These are phyloP conservation scores for Heliconius erato DNA, from an alignment of 2,888 invertebrate species.

Conservation along the genomic window DNA sequence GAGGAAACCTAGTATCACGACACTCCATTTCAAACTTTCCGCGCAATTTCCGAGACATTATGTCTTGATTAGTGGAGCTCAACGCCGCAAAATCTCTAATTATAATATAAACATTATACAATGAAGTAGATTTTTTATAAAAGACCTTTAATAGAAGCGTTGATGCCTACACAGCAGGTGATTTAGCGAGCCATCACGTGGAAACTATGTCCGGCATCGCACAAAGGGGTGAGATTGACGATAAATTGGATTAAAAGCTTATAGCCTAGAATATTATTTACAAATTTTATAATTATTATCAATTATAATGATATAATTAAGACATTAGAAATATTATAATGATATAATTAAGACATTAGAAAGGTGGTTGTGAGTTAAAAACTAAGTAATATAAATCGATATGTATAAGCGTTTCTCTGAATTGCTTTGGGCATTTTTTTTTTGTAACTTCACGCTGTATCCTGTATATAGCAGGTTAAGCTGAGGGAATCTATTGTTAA, in stretches of 20 bases:
- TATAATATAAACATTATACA: not conserved
- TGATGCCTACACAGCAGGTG: slow-evolving; percentile 51
- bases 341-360: not conserved
- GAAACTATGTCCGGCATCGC: slow-evolving; percentile 51
- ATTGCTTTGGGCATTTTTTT: too few relatives aligned
- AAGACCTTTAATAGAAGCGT: slow-evolving; percentile 21
- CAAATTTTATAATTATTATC: not conserved
- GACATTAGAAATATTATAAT: not conserved
- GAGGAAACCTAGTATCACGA: not conserved
- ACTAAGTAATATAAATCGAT: not conserved
- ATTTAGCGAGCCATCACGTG: slow-evolving; percentile 51
- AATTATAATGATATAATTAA: not conserved
- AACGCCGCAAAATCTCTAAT: not conserved
- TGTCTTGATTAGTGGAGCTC: not conserved
- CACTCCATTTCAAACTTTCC: not conserved
- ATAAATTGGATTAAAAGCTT: slow-evolving; percentile 24
- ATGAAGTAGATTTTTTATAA: slow-evolving; percentile 14
- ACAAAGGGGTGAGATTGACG: slow-evolving; percentile 39
- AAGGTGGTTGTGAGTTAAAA: not conserved
- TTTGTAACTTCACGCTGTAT: not conserved
- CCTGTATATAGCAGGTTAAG: not conserved
- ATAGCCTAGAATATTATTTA: not conserved
- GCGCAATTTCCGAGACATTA: not conserved
- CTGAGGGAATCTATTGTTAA: not conserved
- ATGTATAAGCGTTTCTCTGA: too few relatives aligned